These are phyloP conservation scores for Anthrax anthrax DNA, from an alignment of 2,888 invertebrate genomes.

Conservation along the genomic window DNA sequence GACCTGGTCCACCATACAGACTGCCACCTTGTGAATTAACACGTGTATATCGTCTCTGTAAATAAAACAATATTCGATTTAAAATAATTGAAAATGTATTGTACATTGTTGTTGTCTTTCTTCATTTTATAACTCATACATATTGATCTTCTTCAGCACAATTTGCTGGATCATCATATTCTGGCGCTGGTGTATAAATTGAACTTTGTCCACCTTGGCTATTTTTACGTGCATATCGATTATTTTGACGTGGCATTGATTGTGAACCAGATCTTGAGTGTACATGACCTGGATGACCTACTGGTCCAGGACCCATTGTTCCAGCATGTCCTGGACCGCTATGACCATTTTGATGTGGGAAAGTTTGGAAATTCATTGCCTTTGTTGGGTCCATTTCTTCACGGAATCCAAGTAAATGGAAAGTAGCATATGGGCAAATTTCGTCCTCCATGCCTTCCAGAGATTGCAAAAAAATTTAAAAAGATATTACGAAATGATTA, in stretches of 20 bases:
- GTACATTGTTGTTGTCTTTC: no score
- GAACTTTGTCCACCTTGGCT: conserved; percentile 71
- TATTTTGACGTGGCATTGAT: conserved; percentile 68
- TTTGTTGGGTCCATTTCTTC: conserved; percentile 91
- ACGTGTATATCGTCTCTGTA: conserved; percentile 54
- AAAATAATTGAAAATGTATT: no score
- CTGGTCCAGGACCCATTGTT: conserved; percentile 67
- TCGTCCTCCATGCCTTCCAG: conserved; percentile 81
- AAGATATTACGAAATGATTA: no score
- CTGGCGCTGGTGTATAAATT: conserved; percentile 69
- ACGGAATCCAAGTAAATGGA: conserved; percentile 88
- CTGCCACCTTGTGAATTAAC: conserved; percentile 48
- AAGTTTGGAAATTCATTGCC: conserved; percentile 79
- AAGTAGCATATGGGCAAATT: conserved; percentile 93
- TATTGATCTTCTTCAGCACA: conserved; percentile 87
- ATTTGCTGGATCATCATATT: conserved; percentile 87
- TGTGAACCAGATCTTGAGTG: conserved; percentile 78
- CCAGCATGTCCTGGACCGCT: conserved; percentile 57
- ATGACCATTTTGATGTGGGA: conserved; percentile 55
- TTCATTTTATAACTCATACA: conserved; percentile 37
- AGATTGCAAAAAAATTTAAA: background rate
- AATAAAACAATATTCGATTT: no score
- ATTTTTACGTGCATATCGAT: conserved; percentile 55
- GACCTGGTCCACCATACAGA: conserved; percentile 50
- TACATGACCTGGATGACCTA: conserved; percentile 60